Conservation (phyloP, 2,113 vertebrate species). For the zebrafish (Danio rerio) region DNA sequence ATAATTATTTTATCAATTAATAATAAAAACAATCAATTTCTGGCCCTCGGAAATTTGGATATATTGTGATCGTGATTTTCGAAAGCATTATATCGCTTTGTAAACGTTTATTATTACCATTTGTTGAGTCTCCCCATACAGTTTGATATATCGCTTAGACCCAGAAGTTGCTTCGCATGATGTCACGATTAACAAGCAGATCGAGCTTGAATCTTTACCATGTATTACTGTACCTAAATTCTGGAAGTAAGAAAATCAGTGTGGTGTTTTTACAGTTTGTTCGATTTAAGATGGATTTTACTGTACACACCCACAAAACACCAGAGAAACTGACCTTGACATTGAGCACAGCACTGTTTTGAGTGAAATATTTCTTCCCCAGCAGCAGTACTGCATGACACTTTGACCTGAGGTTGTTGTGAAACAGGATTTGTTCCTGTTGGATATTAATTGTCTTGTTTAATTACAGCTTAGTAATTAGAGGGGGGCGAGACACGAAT, state of each 20-base stretch:
- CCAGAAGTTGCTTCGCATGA: too few species aligned
- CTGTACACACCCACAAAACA: neutral
- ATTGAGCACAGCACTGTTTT: constrained; percentile 3
- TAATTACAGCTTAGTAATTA: constrained; percentile 69
- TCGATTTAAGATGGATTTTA: neutral
- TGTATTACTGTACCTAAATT: neutral
- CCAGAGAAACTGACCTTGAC: constrained; percentile 27
- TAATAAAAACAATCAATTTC: too few species aligned
- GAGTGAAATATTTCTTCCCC: constrained; percentile 39
- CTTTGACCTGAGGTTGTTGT: constrained; percentile 58
- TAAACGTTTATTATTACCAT: too few species aligned
- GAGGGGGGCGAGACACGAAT: constrained; percentile 54
- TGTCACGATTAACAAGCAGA: too few species aligned
- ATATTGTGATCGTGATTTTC: too few species aligned
- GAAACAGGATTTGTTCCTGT: constrained; percentile 30
- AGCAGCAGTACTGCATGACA: constrained; percentile 21
- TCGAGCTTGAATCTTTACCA: neutral
- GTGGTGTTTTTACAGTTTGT: neutral
- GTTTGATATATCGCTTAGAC: too few species aligned
- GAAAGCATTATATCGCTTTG: too few species aligned
- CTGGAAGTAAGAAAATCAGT: neutral
- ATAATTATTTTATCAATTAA: too few species aligned
- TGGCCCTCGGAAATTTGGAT: too few species aligned
- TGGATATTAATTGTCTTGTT: constrained; percentile 67
- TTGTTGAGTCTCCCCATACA: neutral